Evolutionary conservation across 92 coral and sea anemone genomes (phyloP), one percentile per base, ranked within the genome.

Genomic region (Zoanthus gigantus): DNA sequence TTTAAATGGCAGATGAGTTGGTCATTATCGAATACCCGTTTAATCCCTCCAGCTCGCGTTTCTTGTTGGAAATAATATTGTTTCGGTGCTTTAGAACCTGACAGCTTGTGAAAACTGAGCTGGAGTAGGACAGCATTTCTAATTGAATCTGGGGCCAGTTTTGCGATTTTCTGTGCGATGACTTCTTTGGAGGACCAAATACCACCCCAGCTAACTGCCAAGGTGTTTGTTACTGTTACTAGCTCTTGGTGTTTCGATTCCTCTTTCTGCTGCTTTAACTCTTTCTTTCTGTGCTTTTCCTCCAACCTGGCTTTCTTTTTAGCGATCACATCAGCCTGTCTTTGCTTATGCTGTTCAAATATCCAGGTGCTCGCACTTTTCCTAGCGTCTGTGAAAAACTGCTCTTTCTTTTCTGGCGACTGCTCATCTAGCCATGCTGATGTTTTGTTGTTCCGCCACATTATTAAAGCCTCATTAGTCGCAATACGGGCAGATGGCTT

Each of bases 101-200:
- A 53, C 37, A 75, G 34, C 32, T 75, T 75, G 57, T 75, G 79
- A 75, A 75, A 75, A 8, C 31, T 75, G 79, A 75, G 79, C 79
- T 75, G 79, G 17, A 75, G 57, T n/a, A 47, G 32, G 44, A 75
- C 60, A 23, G 78, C 53, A 23, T 74, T 53, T 45, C 54, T 74
- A 18, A 74, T 28, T 42, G 78, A 74, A 56, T 37, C 52, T 53
- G 84, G 72, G 48, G 30, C 71, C 28, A 60, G 67, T 60, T 60
- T 60, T 23, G 67, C 18, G 67, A 16, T 60, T 60, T 60, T 60
- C 67, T 60, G 67, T 14, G 67, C 67, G 23, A 60, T 11, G 67
- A 60, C 58, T 74, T 47, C 57, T 50, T 74, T 58, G 29, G 57
- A 44, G 23, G 78, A 13, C 78, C 78, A 74, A 46, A 74, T 50